A percentile compares a stretch with the other conserved stretches of the same genome.
Conservation (phyloP, 92 coral and sea anemone species). For the Palythoa grandiflora region DNA sequence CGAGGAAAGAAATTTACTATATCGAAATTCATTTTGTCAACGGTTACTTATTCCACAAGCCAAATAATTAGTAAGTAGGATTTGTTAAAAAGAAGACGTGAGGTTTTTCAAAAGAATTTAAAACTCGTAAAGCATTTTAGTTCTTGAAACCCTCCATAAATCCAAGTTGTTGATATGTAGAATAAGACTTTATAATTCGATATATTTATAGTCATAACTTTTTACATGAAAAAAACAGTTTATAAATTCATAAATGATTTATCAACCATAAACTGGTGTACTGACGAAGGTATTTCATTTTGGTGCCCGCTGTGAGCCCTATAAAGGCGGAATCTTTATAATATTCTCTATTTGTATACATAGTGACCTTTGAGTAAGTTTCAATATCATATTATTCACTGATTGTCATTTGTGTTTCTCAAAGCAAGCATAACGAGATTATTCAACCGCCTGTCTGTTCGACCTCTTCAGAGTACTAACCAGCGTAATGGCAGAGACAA, state of each 20-base stretch:
- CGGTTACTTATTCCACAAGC: background rate
- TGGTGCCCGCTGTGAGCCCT: slow-evolving; percentile 9
- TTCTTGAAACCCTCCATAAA: background rate
- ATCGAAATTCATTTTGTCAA: background rate
- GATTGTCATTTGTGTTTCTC: slow-evolving; percentile 41
- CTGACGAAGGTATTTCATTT: background rate
- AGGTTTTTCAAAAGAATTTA: background rate
- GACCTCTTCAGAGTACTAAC: background rate
- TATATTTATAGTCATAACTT: background rate
- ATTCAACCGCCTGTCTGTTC: background rate
- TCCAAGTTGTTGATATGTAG: slow-evolving; percentile 10
- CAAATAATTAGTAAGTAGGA: slow-evolving; percentile 7
- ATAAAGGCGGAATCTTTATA: slow-evolving; percentile 5
- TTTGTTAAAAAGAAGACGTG: background rate
- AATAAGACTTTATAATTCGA: slow-evolving; percentile 11
- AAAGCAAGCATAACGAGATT: slow-evolving; percentile 38
- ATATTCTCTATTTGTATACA: background rate
- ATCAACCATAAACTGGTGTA: slow-evolving; percentile 13
- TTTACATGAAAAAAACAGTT: slow-evolving; percentile 9
- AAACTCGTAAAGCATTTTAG: background rate
- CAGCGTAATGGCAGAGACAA: slow-evolving; percentile 30
- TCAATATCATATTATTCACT: slow-evolving; percentile 15
- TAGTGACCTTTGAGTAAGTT: slow-evolving; percentile 1
- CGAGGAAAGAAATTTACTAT: background rate
- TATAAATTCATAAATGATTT: slow-evolving; percentile 28